phyloP scores from a whole-genome alignment of 2,113 vertebrate genomes.

The Clarias gariepinus region DNA sequence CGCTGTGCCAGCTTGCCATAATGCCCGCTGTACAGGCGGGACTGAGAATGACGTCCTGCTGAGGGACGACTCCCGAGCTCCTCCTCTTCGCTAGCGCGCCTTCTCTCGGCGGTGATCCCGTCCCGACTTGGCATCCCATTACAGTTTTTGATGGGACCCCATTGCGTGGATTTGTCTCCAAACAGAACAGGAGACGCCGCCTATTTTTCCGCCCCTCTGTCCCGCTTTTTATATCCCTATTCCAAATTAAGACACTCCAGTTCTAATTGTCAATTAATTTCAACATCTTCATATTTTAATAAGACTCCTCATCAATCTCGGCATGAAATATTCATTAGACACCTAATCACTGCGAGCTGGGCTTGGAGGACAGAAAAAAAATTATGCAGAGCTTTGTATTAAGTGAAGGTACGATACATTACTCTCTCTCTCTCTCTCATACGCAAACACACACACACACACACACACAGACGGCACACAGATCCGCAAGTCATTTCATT shows the following conservation, averaged over 20 bases:
- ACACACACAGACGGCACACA: neutral
- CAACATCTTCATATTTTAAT: constrained; percentile 85
- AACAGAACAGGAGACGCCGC: constrained; percentile 52
- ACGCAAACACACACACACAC: neutral
- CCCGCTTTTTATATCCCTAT: constrained; percentile 73
- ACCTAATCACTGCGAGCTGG: constrained; percentile 66
- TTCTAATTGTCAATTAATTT: constrained; percentile 85
- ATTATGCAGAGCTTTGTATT: constrained; percentile 39
- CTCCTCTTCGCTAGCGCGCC: constrained; percentile 58
- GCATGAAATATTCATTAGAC: constrained; percentile 83
- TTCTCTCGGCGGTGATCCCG: constrained; percentile 16
- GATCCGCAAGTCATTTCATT: neutral
- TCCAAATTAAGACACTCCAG: constrained; percentile 80
- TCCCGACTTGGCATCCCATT: constrained; percentile 68
- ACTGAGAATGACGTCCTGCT: constrained; percentile 74
- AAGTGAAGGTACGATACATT: constrained; percentile 22
- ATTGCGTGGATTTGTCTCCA: constrained; percentile 55
- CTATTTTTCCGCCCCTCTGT: constrained; percentile 57
- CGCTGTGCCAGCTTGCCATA: constrained; percentile 70
- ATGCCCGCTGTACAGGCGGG: constrained; percentile 72
- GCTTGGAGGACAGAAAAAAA: constrained; percentile 36
- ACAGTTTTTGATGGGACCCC: constrained; percentile 70
- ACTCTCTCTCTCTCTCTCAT: neutral
- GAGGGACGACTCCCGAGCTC: constrained; percentile 56
- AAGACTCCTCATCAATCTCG: constrained; percentile 79